Percentiles rank a stretch among this genome's conserved stretches.
Conservation (phyloP, 2,113 vertebrate species). For the Indicator maculatus region DNA sequence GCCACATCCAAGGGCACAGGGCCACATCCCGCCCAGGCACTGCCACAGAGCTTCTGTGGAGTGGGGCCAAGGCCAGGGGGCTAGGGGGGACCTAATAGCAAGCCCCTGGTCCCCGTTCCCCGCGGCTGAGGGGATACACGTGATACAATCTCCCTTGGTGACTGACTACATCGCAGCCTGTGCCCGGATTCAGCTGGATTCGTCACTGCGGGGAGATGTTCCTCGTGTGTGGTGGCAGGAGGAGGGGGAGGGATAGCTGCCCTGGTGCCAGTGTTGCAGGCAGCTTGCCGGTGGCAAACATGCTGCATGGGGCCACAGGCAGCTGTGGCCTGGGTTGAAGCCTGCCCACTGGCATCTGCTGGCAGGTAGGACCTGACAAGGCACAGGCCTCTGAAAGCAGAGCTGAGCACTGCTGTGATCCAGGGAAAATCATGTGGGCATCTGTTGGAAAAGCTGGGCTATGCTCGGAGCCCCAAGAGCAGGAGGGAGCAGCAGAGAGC, state of each 20-base stretch:
- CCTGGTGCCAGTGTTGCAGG: neutral
- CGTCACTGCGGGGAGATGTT: constrained; percentile 54
- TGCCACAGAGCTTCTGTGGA: neutral
- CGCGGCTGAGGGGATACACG: constrained; percentile 28
- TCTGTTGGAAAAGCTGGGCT: neutral
- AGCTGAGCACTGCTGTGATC: neutral
- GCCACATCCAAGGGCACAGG: neutral
- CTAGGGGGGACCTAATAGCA: neutral
- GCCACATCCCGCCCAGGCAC: neutral
- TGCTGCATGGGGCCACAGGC: accelerated
- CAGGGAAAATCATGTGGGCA: neutral
- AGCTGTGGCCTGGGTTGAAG: neutral
- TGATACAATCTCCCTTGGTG: constrained; percentile 71
- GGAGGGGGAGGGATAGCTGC: neutral
- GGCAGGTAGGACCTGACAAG: neutral
- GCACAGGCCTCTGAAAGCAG: neutral
- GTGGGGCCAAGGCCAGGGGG: neutral
- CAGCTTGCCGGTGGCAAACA: accelerated
- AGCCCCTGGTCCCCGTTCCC: neutral
- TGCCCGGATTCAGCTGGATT: constrained; percentile 59
- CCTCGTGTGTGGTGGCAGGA: constrained; percentile 10
- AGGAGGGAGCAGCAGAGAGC: neutral
- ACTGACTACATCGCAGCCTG: constrained; percentile 64
- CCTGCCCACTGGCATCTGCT: neutral
- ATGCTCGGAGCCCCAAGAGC: neutral